phyloP scores from a whole-genome alignment of 2,888 invertebrate species.

The Noctua comes region DNA sequence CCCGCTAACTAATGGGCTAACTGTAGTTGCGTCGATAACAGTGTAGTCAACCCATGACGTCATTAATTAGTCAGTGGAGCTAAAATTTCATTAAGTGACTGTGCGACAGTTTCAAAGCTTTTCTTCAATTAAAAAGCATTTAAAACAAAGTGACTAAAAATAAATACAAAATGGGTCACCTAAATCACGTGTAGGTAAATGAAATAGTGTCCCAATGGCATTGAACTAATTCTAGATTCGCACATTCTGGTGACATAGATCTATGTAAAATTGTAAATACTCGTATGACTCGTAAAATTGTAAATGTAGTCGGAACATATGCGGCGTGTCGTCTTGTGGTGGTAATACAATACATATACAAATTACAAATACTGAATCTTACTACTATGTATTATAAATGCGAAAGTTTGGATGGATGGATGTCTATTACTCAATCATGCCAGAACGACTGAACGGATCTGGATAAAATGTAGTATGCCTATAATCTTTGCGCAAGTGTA shows the following conservation, averaged over 20 bases:
- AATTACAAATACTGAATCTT: neutral
- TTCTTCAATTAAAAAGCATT: slow-evolving; percentile 12
- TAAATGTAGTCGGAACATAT: slow-evolving; percentile 12
- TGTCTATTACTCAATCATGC: neutral
- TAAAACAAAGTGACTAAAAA: neutral
- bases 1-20: slow-evolving; percentile 4
- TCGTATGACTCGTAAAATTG: neutral
- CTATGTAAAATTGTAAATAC: slow-evolving; percentile 20
- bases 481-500: neutral
- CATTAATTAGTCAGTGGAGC: neutral
- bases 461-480: neutral
- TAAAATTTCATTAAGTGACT: slow-evolving; percentile 5
- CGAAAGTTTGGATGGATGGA: neutral
- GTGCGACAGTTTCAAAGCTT: neutral
- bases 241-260: slow-evolving; percentile 27
- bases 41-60: slow-evolving; percentile 4
- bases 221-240: slow-evolving; percentile 25
- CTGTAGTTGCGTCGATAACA: slow-evolving; percentile 6
- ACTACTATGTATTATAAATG: neutral
- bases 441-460: neutral
- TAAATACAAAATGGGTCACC: neutral
- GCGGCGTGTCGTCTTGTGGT: neutral
- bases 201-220: slow-evolving; percentile 1
- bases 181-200: neutral
- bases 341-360: neutral